Base-by-base conservation (phyloP, 2,797 vertebrate genomes). In the Tapirus indicus region DNA sequence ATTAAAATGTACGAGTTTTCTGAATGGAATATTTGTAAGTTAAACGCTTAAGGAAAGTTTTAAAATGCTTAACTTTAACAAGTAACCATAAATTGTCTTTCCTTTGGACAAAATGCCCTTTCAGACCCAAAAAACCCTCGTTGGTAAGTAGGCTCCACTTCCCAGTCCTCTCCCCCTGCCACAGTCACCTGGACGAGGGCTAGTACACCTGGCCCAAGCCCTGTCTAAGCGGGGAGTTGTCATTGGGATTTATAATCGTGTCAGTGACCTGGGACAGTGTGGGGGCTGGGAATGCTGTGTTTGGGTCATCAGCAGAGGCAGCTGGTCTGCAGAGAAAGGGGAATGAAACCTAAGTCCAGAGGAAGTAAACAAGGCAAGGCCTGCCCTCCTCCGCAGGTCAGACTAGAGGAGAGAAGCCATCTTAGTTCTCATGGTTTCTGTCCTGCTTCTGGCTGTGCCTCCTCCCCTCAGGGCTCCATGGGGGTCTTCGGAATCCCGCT, bases 1-100 rank as follows among this genome's bases (percentile, higher is more conserved):
- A 79, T 91, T 86, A 93, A 88, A 85, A 32, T 92, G 83, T 54
- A 92, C 32, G 78, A 23, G 9, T 86, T 44, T 94, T 89, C 79
- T 95, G 74, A 41, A 13, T 86, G 17, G 66, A 49, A 41, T 97
- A n/a, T 91, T 95, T 68, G 1, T 71, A 74, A 84, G 18, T 54
- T 83, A 72, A 71, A 64, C 25, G 7, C 21, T 91, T 56, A 52
- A 94, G 44, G 68, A 35, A 86, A 92, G 38, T 44, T 94, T 96
- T 69, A 60, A 60, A 72, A 58, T 77, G 35, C 62, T 68, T 87
- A n/a, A 38, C n/a, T 79, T 66, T 86, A 79, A 62, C 35, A 74
- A 68, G 27, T 74, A 54, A 54, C 4, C 58, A 23, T 78, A 64
- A 83, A 35, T 80, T 87, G 54, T 47, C 72, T 93, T 92, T 64